These are phyloP conservation scores for Montipora sp. DNA, from an alignment of 64 coral and sea anemone genomes.

Conservation along the genomic window DNA sequence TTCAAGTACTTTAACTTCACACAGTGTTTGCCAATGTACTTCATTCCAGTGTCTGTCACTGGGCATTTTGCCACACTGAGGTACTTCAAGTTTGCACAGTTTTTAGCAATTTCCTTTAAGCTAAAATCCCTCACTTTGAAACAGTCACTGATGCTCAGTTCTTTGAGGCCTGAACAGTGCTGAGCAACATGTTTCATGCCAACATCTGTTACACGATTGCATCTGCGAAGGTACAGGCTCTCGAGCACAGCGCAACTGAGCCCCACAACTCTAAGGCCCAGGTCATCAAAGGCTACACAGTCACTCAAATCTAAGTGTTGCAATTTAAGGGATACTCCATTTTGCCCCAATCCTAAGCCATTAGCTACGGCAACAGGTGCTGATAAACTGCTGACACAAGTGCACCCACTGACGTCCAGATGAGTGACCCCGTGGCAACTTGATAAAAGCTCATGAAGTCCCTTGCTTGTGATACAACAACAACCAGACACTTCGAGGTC, in stretches of 20 bases:
- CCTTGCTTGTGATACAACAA: constrained; percentile 94
- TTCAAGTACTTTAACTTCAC: constrained; percentile 93
- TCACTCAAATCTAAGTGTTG: constrained; percentile 91
- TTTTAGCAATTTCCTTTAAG: constrained; percentile 92
- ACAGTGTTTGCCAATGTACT: constrained; percentile 93
- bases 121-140: constrained; percentile 98
- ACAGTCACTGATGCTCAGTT: constrained; percentile 98
- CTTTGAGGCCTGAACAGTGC: constrained; percentile 82
- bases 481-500: constrained; percentile 88
- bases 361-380: constrained; percentile 55
- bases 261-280: constrained; percentile 89
- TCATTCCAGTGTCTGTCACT: constrained; percentile 93
- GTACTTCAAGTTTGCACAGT: constrained; percentile 79
- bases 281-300: constrained; percentile 98
- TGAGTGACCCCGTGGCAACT: constrained; percentile 72
- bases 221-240: constrained; percentile 86
- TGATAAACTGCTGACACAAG: constrained; percentile 89
- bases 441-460: constrained; percentile 86
- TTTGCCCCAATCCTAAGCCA: constrained; percentile 78
- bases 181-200: constrained; percentile 92
- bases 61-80: constrained; percentile 94
- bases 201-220: constrained; percentile 91
- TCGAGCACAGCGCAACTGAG: constrained; percentile 85
- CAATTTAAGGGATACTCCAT: constrained; percentile 74
- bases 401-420: constrained; percentile 87